Evolutionary conservation across 2,888 invertebrate genomes (phyloP).

Genomic region (Calameuta filiformis): DNA sequence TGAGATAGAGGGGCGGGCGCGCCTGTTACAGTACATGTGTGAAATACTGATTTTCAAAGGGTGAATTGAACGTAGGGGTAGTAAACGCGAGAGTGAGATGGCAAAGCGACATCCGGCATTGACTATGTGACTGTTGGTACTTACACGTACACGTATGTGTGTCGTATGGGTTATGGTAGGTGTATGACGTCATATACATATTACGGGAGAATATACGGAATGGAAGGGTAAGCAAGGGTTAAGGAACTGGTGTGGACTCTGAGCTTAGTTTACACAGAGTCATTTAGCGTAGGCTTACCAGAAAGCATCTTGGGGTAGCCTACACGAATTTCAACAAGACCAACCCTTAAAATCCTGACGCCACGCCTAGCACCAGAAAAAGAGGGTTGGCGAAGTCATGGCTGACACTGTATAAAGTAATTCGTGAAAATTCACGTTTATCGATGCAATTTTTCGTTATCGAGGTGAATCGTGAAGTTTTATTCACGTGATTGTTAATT

Average conservation of each 20-base stretch:
- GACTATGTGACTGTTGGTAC: not conserved
- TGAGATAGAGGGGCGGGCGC: too few relatives aligned
- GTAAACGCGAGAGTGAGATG: not conserved
- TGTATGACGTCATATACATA: not conserved
- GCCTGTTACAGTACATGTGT: not conserved
- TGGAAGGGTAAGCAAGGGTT: not conserved
- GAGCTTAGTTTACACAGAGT: constrained; percentile 20
- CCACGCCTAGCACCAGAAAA: not conserved
- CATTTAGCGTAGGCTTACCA: constrained; percentile 22
- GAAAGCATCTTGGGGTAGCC: constrained; percentile 14
- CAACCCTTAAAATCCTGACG: not conserved
- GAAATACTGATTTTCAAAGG: not conserved
- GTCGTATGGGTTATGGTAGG: not conserved
- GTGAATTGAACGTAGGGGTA: not conserved
- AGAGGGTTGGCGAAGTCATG: not conserved
- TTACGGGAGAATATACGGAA: not conserved
- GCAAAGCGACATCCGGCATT: not conserved
- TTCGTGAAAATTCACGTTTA: not conserved
- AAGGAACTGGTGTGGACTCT: not conserved
- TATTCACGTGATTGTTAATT: too few relatives aligned
- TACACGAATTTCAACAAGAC: constrained; percentile 15
- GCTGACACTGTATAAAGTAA: not conserved
- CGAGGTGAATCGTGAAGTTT: too few relatives aligned
- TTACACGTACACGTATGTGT: not conserved
- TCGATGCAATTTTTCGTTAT: not conserved